Conservation (phyloP, 2,113 vertebrate species). For the Tiliqua scincoides region DNA sequence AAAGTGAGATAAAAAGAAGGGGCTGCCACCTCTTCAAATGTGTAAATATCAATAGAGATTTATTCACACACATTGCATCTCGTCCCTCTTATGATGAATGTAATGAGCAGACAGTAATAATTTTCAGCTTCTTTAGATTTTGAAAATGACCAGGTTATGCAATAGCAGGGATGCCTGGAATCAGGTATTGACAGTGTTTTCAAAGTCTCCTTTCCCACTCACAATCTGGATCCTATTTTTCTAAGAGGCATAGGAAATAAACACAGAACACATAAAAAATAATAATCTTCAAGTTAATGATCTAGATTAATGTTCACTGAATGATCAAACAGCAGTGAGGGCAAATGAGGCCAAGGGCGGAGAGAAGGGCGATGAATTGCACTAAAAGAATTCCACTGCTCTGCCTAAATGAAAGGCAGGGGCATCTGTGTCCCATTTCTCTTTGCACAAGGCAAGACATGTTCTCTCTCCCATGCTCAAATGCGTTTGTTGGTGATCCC, state of each 20-base stretch:
- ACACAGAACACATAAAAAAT: not conserved
- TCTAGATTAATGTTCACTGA: slow-evolving; percentile 30
- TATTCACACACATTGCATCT: not conserved
- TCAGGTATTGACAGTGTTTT: not conserved
- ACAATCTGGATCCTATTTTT: slow-evolving; percentile 28
- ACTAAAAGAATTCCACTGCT: not conserved
- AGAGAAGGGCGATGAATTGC: not conserved
- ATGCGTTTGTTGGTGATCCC: too few species aligned
- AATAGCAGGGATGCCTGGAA: not conserved
- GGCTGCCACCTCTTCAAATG: slow-evolving; percentile 14
- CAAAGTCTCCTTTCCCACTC: not conserved
- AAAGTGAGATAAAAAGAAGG: slow-evolving; percentile 33
- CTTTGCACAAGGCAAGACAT: too few species aligned
- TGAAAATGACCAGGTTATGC: not conserved
- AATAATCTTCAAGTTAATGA: not conserved
- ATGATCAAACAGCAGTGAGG: not conserved
- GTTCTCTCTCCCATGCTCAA: too few species aligned
- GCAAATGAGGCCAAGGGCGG: not conserved
- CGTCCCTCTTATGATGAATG: slow-evolving; percentile 23
- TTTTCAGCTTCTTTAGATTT: slow-evolving; percentile 6
- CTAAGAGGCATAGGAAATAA: not conserved
- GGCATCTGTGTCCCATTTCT: too few species aligned
- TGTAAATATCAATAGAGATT: slow-evolving; percentile 55
- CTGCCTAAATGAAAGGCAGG: too few species aligned
- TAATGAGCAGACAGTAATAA: slow-evolving; percentile 1